phyloP scores from a whole-genome alignment of 2,888 invertebrate genomes.

The Morpho helenor region DNA sequence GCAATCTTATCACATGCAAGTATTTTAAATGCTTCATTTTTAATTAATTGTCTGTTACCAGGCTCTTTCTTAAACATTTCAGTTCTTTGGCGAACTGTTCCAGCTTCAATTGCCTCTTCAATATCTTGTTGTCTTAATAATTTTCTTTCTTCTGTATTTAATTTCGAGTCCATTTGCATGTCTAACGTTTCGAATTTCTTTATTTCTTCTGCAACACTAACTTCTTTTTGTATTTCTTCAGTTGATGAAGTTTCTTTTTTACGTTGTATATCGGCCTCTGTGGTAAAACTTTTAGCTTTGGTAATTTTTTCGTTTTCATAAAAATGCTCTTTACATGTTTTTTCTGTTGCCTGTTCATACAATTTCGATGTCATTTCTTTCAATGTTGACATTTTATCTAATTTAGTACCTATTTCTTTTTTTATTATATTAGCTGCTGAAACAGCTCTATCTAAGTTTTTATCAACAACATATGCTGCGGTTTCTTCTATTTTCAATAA shows the following conservation, averaged over 20 bases:
- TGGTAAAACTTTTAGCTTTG: slow-evolving; percentile 7
- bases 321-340: neutral
- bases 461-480: slow-evolving; percentile 50
- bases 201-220: slow-evolving; percentile 27
- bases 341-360: neutral
- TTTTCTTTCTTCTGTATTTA: slow-evolving; percentile 33
- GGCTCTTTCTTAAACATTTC: slow-evolving; percentile 28
- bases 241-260: slow-evolving; percentile 2
- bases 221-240: slow-evolving; percentile 4
- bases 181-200: slow-evolving; percentile 30
- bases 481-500: slow-evolving; percentile 53
- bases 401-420: slow-evolving; percentile 43
- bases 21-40: slow-evolving; percentile 10
- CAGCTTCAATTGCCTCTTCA: slow-evolving; percentile 37
- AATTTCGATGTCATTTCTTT: slow-evolving; percentile 4
- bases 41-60: slow-evolving; percentile 16
- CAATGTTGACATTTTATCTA: neutral
- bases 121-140: slow-evolving; percentile 34
- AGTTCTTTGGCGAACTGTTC: slow-evolving; percentile 36
- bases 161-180: slow-evolving; percentile 22
- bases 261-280: neutral
- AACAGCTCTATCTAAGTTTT: slow-evolving; percentile 57
- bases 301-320: slow-evolving; percentile 4
- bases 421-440: slow-evolving; percentile 54
- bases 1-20: slow-evolving; percentile 10